Base-by-base conservation (phyloP, 1,140 invertebrate genomes). In the Pomacea maculata region DNA sequence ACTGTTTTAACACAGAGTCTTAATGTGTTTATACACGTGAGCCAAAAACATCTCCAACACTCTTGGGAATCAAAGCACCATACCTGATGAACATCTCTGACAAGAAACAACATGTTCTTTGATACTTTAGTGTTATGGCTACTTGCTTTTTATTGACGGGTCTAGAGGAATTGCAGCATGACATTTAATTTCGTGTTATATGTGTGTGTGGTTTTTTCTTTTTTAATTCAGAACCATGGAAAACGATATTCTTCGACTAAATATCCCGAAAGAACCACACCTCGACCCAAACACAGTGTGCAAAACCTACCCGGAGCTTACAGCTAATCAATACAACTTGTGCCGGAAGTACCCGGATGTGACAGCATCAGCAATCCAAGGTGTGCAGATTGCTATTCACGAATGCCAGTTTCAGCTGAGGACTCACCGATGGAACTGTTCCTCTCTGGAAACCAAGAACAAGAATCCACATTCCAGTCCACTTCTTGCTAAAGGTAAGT, bases 351-450 rank as follows among this genome's bases (percentile, higher is more conserved):
- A 95, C 83, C 96, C 97, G 15, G 95, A 97, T 89, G 95, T 95
- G 34, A 94, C 97, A 90, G 95, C 95, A n/a, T 96, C 96, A 52
- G 94, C 97, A 29, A 95, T 96, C 17, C 95, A 96, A 88, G 96
- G 96, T 45, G 94, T 96, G 68, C 94, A 95, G 87, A 92, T 96
- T 87, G 96, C 96, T 29, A 94, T 97, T 11, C 83, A 96, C 96
- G 91, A 92, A 77, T 92, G 91, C 68, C 90, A 91, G 82, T 83
- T 84, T 71, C 91, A 92, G 82, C 85, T 92, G 64, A 80, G 82
- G 65, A 83, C 85, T 14, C 86, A 91, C 65, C 83, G 90, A 14
- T 92, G 91, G 91, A 92, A 92, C 74, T 92, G 91, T 72, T 91
- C 90, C 0, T 86, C 84, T 45, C 75, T 91, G 45, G 89, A 90